Percentiles rank a stretch among this genome's conserved stretches.
Evolutionary conservation across 2,888 invertebrate species (phyloP).

Genomic region (Drosophila picticornis): DNA sequence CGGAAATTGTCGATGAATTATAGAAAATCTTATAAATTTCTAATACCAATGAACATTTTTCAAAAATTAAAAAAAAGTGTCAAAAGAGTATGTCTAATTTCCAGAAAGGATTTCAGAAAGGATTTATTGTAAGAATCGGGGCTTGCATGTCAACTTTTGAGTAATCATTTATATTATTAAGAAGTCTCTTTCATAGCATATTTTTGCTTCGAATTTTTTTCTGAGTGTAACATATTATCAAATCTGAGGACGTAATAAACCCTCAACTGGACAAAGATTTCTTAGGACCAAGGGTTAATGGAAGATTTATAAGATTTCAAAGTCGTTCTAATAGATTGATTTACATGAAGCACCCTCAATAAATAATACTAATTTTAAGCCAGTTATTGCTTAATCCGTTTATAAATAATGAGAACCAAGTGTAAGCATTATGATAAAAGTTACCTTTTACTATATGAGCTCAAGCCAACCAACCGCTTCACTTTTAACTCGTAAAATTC

Average conservation of each 20-base stretch:
- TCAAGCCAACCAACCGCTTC: not conserved
- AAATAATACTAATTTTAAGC: not conserved
- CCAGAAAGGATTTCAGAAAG: too few species aligned
- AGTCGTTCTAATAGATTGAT: not conserved
- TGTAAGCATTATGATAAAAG: not conserved
- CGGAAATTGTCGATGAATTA: too few species aligned
- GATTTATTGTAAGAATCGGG: too few species aligned
- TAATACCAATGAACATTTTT: too few species aligned
- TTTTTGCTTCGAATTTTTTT: too few species aligned
- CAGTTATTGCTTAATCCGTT: not conserved
- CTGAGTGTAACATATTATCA: not conserved
- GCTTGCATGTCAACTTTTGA: not conserved
- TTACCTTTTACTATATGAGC: not conserved
- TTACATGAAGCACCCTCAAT: not conserved
- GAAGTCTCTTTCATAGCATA: too few species aligned
- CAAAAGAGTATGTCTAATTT: too few species aligned
- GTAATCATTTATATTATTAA: not conserved
- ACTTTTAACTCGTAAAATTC: not conserved
- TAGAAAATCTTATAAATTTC: too few species aligned
- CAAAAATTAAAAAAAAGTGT: too few species aligned
- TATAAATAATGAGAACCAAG: not conserved
- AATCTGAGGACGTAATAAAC: rapidly evolving
- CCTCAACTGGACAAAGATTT: not conserved
- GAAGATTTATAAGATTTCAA: not conserved
- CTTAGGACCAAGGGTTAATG: not conserved